Percentiles rank a stretch among this genome's conserved stretches.
Evolutionary conservation across 2,797 vertebrate species (phyloP).

Genomic region (Hippopotamyrus pictus): DNA sequence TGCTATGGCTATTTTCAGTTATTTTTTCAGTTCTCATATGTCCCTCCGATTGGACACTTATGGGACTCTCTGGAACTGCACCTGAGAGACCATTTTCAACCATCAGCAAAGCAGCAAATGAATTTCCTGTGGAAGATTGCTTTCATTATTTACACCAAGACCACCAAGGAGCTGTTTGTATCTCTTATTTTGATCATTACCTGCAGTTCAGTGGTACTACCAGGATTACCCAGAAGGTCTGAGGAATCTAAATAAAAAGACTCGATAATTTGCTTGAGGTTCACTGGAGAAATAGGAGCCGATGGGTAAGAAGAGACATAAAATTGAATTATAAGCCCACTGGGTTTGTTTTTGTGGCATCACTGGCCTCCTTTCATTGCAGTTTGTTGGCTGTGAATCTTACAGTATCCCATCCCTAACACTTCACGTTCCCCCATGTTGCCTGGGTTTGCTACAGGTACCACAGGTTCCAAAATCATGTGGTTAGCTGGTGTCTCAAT

Average conservation of each 20-base stretch:
- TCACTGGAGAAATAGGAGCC: neutral
- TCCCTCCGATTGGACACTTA: neutral
- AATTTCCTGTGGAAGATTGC: neutral
- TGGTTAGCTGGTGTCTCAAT: neutral
- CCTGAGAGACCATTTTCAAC: neutral
- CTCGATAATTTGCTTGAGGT: neutral
- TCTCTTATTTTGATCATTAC: neutral
- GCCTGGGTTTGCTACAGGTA: neutral
- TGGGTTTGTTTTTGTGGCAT: neutral
- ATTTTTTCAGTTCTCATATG: neutral
- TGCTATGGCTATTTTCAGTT: neutral
- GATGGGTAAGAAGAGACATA: neutral
- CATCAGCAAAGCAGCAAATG: neutral
- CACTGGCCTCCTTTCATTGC: neutral
- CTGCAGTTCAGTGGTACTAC: neutral
- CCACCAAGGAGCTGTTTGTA: neutral
- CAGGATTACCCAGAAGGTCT: neutral
- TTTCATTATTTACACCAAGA: neutral
- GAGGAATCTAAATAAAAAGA: neutral
- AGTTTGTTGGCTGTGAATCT: neutral
- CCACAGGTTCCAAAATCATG: neutral
- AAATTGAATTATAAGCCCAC: neutral
- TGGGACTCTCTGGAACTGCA: neutral
- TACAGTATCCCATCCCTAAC: neutral
- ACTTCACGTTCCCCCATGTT: neutral